Base-by-base conservation (phyloP, 2,797 vertebrate species). In the Triplophysa yarkandensis region DNA sequence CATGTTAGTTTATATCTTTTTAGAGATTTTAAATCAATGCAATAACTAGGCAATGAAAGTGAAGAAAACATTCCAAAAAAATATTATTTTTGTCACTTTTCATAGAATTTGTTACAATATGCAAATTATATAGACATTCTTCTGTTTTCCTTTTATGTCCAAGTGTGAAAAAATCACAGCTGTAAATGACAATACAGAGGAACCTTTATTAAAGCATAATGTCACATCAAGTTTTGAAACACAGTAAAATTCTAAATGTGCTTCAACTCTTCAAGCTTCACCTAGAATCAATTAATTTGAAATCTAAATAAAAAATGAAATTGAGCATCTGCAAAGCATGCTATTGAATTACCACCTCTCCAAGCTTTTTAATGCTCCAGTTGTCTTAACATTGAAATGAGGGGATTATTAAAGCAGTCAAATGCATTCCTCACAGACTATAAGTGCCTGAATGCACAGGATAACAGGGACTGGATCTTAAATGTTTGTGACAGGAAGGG, bases 391-490 rank as follows among this genome's bases (percentile, higher is more conserved):
- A 25, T 1, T 14, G 75, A 63, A 60, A 83, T 76, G 79, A 61
- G 63, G 79, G 74, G 85, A 84, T 79, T 75, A 77, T 76, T 4
- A 61, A 85, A 79, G 82, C 84, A 83, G 85, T 85, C 83, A 83
- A 71, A 74, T 77, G 85, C 85, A 87, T 86, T 85, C 77, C 69
- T 68, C 83, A 77, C 85, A 82, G 80, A 85, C 85, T 77, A n/a
- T n/a, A 82, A 89, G 87, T 82, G 88, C 80, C 87, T 90, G 86
- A 88, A 84, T 89, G 87, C 86, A 77, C 89, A 86, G 87, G 85
- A 88, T 87, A 87, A 80, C 82, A 27, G 83, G 46, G 58, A 77
- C 74, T 48, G 74, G 82, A 82, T 79, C 78, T 77, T 88, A 88
- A 90, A 84, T 76, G 82, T 82, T 85, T 86, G 74, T 87, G 89